Base-by-base conservation (phyloP, 2,888 invertebrate species). In the Schrankia costaestrigalis region DNA sequence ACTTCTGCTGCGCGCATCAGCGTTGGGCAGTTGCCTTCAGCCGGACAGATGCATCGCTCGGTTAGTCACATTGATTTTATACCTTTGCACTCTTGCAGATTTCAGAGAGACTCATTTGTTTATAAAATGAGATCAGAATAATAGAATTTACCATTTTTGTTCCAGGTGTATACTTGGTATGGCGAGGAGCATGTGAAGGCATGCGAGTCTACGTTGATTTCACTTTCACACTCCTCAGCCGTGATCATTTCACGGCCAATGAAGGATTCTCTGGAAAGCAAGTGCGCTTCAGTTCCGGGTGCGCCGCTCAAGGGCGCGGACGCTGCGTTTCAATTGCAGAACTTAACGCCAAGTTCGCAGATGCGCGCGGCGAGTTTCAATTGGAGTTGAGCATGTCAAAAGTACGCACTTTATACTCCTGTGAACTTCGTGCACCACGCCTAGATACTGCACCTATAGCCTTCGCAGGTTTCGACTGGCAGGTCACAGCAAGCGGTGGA, bases 391-490 rank as follows among this genome's bases (percentile, higher is more conserved):
- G 92, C 41, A 92, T 95, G 90, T 91, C 93, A 17, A 92, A 93
- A 57, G 91, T 94, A 35, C 87, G 92, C 49, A 94, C 94, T 11
- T 84, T 93, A n/a, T 94, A 92, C 76, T 92, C 93, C 52, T 91
- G 92, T 44, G 93, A 93, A 65, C 85, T 94, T 41, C 87, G 89
- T 11, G 85, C 93, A 22, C 91, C 92, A 1, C 88, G 89, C 4
- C 80, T 90, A 26, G 86, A 84, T 41, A 85, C 86, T 13, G 79
- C 84, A 10, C 86, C 85, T 38, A 94, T 95, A 72, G 91, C 92
- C 0, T 95, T 94, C 69, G 94, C 94, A 5, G 92, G 93, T 14
- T 94, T 93, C 71, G 95, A 95, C 66, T 95, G 95, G 95, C 94
- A 93, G 58, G 86, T 95, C 25, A 88, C 91, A 1, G 89, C 92